These are phyloP conservation scores for Phyllostomus hastatus DNA, from an alignment of 2,113 vertebrate genomes.

Conservation along the genomic window DNA sequence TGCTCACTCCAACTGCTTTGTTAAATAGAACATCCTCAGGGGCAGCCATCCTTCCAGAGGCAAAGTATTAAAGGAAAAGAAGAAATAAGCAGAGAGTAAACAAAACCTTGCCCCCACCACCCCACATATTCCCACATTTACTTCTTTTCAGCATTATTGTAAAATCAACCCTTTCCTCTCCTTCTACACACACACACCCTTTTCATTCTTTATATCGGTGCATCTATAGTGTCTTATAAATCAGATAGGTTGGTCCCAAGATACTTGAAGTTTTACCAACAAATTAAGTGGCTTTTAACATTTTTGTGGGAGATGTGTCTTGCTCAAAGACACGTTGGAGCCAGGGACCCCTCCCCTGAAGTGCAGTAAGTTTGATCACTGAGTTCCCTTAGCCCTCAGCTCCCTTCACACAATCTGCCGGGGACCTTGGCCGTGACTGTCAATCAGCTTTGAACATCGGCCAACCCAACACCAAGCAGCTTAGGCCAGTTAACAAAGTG, in stretches of 20 bases:
- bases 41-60: background rate
- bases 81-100: background rate
- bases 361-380: no score
- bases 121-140: fast-evolving
- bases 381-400: background rate
- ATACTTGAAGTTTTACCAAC: background rate
- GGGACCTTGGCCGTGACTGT: no score
- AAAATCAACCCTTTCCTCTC: background rate
- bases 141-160: background rate
- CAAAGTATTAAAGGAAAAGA: background rate
- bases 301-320: no score
- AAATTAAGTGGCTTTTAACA: background rate
- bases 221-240: background rate
- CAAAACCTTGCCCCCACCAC: no score
- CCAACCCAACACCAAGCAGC: background rate
- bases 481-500: background rate
- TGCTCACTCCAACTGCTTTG: background rate
- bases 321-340: background rate
- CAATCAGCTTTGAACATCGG: no score
- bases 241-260: background rate
- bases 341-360: no score
- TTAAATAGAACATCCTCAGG: background rate
- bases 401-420: background rate
- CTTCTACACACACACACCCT: background rate
- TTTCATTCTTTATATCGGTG: no score